A percentile compares a stretch with the other conserved stretches of the same genome.
Evolutionary conservation across 2,113 vertebrate genomes (phyloP).

Genomic region (Natator depressus): DNA sequence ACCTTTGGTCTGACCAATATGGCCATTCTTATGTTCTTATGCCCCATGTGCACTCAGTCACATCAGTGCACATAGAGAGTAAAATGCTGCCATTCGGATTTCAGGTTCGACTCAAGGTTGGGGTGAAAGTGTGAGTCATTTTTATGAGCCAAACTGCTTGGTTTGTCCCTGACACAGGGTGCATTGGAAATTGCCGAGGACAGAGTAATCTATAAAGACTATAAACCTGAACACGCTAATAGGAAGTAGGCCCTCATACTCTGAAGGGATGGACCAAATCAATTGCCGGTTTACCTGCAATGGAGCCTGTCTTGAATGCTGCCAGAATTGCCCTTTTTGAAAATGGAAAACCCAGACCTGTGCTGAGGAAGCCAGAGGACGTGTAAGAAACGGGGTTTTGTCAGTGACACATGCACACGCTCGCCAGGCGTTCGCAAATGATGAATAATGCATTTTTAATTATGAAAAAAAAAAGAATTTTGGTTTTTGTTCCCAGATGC

Average conservation of each 20-base stretch:
- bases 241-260: not conserved
- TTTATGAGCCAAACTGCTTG: not conserved
- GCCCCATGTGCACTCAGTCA: not conserved
- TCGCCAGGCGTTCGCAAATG: not conserved
- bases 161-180: not conserved
- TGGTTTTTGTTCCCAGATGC: not conserved
- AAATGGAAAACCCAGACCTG: not conserved
- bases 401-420: not conserved
- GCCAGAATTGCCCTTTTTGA: not conserved
- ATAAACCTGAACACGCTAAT: not conserved
- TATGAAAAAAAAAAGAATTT: not conserved
- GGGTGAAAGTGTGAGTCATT: not conserved
- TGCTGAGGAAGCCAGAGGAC: not conserved
- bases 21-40: no score
- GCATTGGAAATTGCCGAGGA: not conserved
- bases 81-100: not conserved
- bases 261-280: not conserved
- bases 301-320: not conserved
- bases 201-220: accelerated
- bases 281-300: not conserved
- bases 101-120: not conserved
- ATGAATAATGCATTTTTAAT: not conserved
- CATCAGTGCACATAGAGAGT: not conserved
- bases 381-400: not conserved
- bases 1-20: no score